Evolutionary conservation across 23 tunicate species (phyloP).

Genomic region (Diplosoma virens): DNA sequence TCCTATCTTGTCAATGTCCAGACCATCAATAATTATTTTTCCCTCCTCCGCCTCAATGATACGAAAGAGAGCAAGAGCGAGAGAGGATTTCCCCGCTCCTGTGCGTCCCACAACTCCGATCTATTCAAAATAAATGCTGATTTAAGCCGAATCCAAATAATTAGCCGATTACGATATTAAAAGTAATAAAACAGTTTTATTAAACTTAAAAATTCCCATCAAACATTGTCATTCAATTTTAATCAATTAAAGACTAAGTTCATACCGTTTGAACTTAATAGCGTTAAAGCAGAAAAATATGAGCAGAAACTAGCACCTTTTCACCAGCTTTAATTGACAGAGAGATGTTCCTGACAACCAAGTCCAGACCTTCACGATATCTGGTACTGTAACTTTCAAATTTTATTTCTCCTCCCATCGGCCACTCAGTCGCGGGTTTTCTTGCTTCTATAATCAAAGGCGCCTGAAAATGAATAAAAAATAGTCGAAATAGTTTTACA

Average conservation of each 20-base stretch:
- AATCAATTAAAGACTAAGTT: too few species aligned
- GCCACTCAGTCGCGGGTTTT: conserved; percentile 63
- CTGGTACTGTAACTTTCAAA: conserved; percentile 79
- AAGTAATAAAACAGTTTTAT: neutral
- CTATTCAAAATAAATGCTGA: conserved; percentile 33
- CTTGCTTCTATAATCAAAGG: conserved; percentile 30
- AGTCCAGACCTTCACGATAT: conserved; percentile 78
- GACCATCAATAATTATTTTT: conserved; percentile 64
- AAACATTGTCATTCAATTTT: neutral
- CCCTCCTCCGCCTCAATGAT: conserved; percentile 88
- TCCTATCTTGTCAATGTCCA: conserved; percentile 70
- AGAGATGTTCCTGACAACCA: conserved; percentile 72
- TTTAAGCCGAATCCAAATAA: neutral
- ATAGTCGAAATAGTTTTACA: neutral
- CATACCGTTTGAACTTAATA: too few species aligned
- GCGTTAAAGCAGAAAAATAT: too few species aligned
- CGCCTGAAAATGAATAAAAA: too few species aligned
- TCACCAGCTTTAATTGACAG: conserved; percentile 85
- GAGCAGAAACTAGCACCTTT: conserved; percentile 38
- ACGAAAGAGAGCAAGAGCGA: conserved; percentile 87
- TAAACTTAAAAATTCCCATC: neutral
- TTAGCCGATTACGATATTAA: neutral
- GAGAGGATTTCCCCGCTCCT: conserved; percentile 94
- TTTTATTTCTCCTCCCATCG: conserved; percentile 57
- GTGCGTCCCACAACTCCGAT: conserved; percentile 96